Evolutionary conservation across 2,888 invertebrate species (phyloP), one percentile per base, ranked within the genome.

Genomic region (Polia nebulosa): DNA sequence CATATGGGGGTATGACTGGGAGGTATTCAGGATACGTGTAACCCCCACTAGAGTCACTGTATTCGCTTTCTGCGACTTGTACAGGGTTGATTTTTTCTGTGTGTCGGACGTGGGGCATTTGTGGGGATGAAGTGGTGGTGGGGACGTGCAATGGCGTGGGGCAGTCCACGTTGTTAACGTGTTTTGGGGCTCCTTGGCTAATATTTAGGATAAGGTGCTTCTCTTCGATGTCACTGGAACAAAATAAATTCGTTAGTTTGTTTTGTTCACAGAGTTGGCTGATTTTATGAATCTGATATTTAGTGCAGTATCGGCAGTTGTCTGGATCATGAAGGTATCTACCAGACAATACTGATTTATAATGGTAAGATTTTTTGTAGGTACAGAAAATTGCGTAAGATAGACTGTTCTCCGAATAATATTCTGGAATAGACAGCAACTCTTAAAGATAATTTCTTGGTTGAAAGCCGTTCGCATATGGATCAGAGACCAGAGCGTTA

Each of bases 151-250:
- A 72, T 17, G 89, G 88, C 2, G 88, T 69, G 9, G 89, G 80
- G 8, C 80, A 72, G 5, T 88, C 89, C 20, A 77, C 78, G 80
- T 77, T 82, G 78, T 76, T 86, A 15, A 87, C 53, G 57, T 78
- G 68, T 64, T 93, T 95, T 0, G 94, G 91, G 0, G 93, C 89
- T 0, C 94, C 93, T 75, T 99, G 99, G 72, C 98, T 98, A 84
- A 97, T 94, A 90, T 98, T 98, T 57, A 99, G 94, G 64, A 98
- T 96, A 57, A 98, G 93, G 81, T 98, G 98, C 85, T 98, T 97
- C 62, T 97, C 97, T 95, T 99, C 98, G 72, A 97, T 97, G 82
- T 99, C 98, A 90, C 98, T 98, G 96, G 55, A 67, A 72, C 49
- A 36, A 11, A 59, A 67, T 44, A 11, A 22, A 8, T 47, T 1